phyloP scores from a whole-genome alignment of 1,140 invertebrate species.

The Diabrotica virgifera region DNA sequence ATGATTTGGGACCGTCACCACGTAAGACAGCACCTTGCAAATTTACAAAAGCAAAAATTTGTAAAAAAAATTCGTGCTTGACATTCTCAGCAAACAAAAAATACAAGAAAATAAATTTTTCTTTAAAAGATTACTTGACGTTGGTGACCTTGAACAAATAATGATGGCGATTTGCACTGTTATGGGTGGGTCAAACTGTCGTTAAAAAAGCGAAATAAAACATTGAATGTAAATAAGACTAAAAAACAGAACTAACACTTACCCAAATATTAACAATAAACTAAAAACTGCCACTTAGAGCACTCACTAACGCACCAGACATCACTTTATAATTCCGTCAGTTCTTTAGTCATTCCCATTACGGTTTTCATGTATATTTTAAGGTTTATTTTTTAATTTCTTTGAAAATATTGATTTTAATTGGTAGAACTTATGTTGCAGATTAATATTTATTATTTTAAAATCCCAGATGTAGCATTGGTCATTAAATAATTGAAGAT shows the following conservation, averaged over 20 bases:
- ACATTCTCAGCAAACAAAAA: no score
- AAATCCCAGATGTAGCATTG: slow-evolving; percentile 42
- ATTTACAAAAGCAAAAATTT: neutral
- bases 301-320: slow-evolving; percentile 26
- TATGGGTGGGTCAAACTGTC: slow-evolving; percentile 34
- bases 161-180: slow-evolving; percentile 31
- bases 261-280: slow-evolving; percentile 14
- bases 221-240: slow-evolving; percentile 10
- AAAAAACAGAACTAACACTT: slow-evolving; percentile 19
- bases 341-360: slow-evolving; percentile 25
- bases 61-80: no score
- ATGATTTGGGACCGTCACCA: slow-evolving; percentile 15
- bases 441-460: slow-evolving; percentile 34
- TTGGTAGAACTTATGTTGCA: slow-evolving; percentile 23
- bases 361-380: slow-evolving; percentile 21
- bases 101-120: no score
- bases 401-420: slow-evolving; percentile 32
- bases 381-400: slow-evolving; percentile 22
- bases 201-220: slow-evolving; percentile 13
- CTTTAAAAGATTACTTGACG: slow-evolving; percentile 19
- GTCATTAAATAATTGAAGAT: slow-evolving; percentile 41
- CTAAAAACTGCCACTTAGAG: slow-evolving; percentile 15
- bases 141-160: slow-evolving; percentile 38
- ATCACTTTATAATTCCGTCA: slow-evolving; percentile 16
- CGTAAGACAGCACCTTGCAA: neutral